Base-by-base conservation (phyloP, 2,888 invertebrate species). In the Pseudococcus jackbeardsleyi region DNA sequence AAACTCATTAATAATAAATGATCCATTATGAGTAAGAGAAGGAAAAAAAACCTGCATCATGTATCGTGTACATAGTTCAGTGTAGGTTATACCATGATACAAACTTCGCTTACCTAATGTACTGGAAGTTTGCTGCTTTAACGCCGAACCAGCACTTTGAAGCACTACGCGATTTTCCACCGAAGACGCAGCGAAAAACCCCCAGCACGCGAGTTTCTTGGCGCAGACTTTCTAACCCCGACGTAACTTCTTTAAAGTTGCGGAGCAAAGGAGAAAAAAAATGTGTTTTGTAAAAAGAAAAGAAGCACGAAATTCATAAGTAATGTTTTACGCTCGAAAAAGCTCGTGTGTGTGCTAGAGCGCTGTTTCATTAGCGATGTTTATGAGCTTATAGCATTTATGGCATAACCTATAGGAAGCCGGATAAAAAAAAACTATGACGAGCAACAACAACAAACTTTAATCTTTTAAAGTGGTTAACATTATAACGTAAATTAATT, bases 1-100 rank as follows among this genome's bases (percentile, higher is more conserved):
- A 86, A 86, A 86, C 86, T 86, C 86, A 86, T 86, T 64, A 86
- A 86, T 86, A 86, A 86, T 86, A 86, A 86, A 86, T 86, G 86
- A 86, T 72, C 86, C 86, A 86, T 86, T 86, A 72, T 86, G 68
- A 64, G 19, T 22, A 59, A 59, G 15, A 59, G 15, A 59, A 22
- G 48, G 6, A 72, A 72, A 72, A 85, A 64, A 85, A 85, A 8
- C 42, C 42, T 85, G 85, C 85, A 85, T 54, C 46, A 54, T 33
- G 54, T 54, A 39, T 33, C 85, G 85, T 85, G 33, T 72, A 33
- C 15, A 72, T 33, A 72, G 72, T 39, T 72, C 72, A 72, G 72
- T 72, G 72, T 72, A 72, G 72, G 72, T 72, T 72, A 72, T 33
- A 33, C 64, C 9, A 64, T 33, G 85, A 64, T 64, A 54, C 85